Conservation (phyloP, 1,140 invertebrate species). For the Berghia stephanieae region DNA sequence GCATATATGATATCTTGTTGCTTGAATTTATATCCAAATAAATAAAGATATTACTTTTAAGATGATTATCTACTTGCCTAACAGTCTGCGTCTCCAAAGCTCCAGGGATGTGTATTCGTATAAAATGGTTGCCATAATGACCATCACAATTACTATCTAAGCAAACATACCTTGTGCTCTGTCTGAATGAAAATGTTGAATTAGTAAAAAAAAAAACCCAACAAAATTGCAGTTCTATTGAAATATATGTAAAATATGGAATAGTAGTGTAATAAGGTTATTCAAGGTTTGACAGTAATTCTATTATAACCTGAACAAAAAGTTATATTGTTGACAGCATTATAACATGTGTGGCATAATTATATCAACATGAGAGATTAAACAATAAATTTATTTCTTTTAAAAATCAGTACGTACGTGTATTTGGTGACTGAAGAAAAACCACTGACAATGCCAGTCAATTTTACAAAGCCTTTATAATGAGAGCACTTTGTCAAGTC, state of each 20-base stretch:
- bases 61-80: slow-evolving; percentile 47
- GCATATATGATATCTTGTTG: too few species aligned
- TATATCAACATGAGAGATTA: background rate
- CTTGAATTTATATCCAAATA: too few species aligned
- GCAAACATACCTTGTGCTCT: slow-evolving; percentile 50
- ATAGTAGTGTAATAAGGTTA: too few species aligned
- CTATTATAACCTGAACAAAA: background rate
- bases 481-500: slow-evolving; percentile 20
- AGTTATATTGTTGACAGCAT: too few species aligned
- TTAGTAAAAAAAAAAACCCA: background rate
- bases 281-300: too few species aligned
- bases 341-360: too few species aligned
- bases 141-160: slow-evolving; percentile 47
- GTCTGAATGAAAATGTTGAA: slow-evolving; percentile 30
- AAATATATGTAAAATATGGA: too few species aligned
- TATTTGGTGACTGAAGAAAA: slow-evolving; percentile 18
- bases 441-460: slow-evolving; percentile 13
- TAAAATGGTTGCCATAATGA: slow-evolving; percentile 49
- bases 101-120: slow-evolving; percentile 52
- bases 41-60: too few species aligned
- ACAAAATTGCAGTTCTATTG: background rate
- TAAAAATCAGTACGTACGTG: slow-evolving; percentile 16
- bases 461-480: slow-evolving; percentile 17
- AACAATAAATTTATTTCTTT: too few species aligned
- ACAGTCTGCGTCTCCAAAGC: slow-evolving; percentile 55